Evolutionary conservation across 2,888 invertebrate species (phyloP).

Genomic region (Mesopsocus fuscifrons): DNA sequence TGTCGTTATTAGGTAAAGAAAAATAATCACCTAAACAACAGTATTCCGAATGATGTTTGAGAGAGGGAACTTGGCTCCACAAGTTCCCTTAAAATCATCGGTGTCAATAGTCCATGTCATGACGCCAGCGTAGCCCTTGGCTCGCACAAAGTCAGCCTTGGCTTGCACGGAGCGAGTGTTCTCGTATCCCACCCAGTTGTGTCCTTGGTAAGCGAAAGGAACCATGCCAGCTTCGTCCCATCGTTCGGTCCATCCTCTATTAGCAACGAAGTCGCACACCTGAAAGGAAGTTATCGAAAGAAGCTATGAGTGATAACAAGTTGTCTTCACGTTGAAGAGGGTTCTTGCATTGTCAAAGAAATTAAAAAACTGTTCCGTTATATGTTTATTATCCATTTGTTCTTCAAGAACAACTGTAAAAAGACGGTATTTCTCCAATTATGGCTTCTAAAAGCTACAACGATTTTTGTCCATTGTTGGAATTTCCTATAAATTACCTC

Average conservation of each 20-base stretch:
- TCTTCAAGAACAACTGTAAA: too few relatives aligned
- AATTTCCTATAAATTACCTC: too few relatives aligned
- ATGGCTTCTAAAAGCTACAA: too few relatives aligned
- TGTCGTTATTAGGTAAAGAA: slow-evolving; percentile 53
- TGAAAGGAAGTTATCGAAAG: slow-evolving; percentile 20
- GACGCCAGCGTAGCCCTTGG: slow-evolving; percentile 66
- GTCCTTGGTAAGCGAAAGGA: slow-evolving; percentile 68
- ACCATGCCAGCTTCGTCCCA: slow-evolving; percentile 71
- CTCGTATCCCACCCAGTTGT: slow-evolving; percentile 81
- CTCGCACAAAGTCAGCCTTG: slow-evolving; percentile 76
- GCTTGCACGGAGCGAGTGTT: slow-evolving; percentile 61
- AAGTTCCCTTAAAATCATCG: slow-evolving; percentile 75
- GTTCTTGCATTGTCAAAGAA: too few relatives aligned
- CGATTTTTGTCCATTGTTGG: too few relatives aligned
- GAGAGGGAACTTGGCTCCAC: slow-evolving; percentile 56
- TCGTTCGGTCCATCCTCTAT: slow-evolving; percentile 59
- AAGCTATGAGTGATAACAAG: slow-evolving; percentile 11
- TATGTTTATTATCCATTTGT: too few relatives aligned
- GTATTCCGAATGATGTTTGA: slow-evolving; percentile 36
- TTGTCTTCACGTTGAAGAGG: background rate
- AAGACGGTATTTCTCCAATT: too few relatives aligned
- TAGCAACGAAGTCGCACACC: slow-evolving; percentile 58
- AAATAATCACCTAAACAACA: slow-evolving; percentile 50
- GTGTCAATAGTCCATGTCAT: slow-evolving; percentile 89
- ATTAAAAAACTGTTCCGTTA: too few relatives aligned